Evolutionary conservation across 2,888 invertebrate genomes (phyloP).

Genomic region (Sarcophaga carnaria): DNA sequence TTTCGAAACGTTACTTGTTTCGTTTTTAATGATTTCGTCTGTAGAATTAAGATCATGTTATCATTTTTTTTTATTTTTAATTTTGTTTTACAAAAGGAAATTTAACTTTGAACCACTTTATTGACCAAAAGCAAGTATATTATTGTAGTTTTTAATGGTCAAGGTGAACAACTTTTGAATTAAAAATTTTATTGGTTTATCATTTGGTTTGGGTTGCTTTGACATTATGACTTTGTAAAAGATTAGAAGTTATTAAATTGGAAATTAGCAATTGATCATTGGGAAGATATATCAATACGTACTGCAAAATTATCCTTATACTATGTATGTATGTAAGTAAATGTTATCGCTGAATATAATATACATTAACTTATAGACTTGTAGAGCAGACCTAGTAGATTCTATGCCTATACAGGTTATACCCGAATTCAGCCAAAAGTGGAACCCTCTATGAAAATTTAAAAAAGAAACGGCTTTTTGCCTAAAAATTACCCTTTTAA

Average conservation of each 20-base stretch:
- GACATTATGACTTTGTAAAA: background rate
- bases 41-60: slow-evolving; percentile 52
- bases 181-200: slow-evolving; percentile 24
- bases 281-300: no score
- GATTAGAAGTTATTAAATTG: background rate
- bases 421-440: no score
- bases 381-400: no score
- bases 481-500: no score
- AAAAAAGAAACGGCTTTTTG: no score
- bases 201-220: background rate
- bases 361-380: no score
- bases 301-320: no score
- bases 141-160: slow-evolving; percentile 55
- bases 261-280: no score
- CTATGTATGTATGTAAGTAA: no score
- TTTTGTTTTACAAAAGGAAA: slow-evolving; percentile 68
- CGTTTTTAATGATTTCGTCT: background rate
- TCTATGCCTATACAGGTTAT: no score
- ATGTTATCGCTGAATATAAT: no score
- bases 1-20: slow-evolving; percentile 23
- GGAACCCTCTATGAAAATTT: no score
- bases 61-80: slow-evolving; percentile 19
- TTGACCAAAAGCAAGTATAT: slow-evolving; percentile 27
- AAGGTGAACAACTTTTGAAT: slow-evolving; percentile 63
- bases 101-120: slow-evolving; percentile 70